phyloP scores from a whole-genome alignment of 2,888 invertebrate genomes.

The Drosophila kambysellisi region DNA sequence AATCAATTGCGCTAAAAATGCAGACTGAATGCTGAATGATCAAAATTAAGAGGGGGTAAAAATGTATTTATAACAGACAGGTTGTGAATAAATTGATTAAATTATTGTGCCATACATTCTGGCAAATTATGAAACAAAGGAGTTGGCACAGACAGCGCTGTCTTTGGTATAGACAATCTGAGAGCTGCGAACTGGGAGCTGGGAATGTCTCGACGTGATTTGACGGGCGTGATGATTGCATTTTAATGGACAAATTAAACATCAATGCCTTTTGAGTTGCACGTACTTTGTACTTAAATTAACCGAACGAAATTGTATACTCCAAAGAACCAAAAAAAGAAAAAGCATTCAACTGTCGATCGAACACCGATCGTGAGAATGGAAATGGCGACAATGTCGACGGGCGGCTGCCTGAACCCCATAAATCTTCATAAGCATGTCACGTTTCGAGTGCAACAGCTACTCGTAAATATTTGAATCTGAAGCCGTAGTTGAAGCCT shows the following conservation, averaged over 20 bases:
- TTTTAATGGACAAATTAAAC: conserved; percentile 84
- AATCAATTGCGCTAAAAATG: conserved; percentile 59
- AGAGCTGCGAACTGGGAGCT: conserved; percentile 19
- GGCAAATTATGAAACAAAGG: conserved; percentile 49
- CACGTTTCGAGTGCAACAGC: conserved; percentile 84
- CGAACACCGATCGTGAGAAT: conserved; percentile 84
- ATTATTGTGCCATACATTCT: conserved; percentile 64
- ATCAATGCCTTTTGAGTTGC: conserved; percentile 74
- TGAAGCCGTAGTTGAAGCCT: conserved; percentile 26
- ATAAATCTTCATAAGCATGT: conserved; percentile 84
- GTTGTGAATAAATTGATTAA: conserved; percentile 55
- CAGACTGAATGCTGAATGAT: conserved; percentile 63
- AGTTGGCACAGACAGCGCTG: conserved; percentile 10
- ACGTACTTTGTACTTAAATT: conserved; percentile 78
- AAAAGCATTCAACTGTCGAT: conserved; percentile 69
- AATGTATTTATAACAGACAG: conserved; percentile 53
- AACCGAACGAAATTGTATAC: conserved; percentile 57
- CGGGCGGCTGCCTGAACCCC: conserved; percentile 69
- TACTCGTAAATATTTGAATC: conserved; percentile 79
- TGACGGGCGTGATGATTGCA: conserved; percentile 80
- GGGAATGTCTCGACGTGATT: conserved; percentile 29
- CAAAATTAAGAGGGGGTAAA: conserved; percentile 47
- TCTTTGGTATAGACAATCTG: conserved; percentile 16
- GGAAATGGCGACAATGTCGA: conserved; percentile 80
- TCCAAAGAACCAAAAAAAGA: conserved; percentile 32